Evolutionary conservation across 2,888 invertebrate species (phyloP).

Genomic region (Nezara viridula): DNA sequence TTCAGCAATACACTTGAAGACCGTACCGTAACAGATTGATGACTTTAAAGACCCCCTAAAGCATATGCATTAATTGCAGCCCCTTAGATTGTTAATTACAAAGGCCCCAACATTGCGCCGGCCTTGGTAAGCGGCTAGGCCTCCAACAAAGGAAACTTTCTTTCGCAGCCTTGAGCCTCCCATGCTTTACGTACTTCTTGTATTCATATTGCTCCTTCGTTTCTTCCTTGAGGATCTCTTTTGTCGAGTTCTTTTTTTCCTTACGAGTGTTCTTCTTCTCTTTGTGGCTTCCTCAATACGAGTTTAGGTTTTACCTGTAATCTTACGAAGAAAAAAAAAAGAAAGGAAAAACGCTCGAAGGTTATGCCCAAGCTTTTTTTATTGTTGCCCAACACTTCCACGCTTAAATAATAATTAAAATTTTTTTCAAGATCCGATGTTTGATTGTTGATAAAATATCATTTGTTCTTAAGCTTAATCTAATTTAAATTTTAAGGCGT

Average conservation of each 20-base stretch:
- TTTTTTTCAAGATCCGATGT: too few species aligned
- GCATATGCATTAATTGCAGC: background rate
- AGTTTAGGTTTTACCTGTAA: background rate
- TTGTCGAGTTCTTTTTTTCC: background rate
- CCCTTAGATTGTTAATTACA: background rate
- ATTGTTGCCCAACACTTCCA: too few species aligned
- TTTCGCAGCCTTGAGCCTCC: background rate
- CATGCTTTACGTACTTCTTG: background rate
- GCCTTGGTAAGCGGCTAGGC: background rate
- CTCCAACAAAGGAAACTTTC: background rate
- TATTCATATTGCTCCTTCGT: background rate
- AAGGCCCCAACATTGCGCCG: background rate
- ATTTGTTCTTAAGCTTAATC: too few species aligned
- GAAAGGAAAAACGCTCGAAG: background rate
- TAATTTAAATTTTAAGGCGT: background rate
- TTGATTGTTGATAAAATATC: too few species aligned
- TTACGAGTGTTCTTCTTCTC: background rate
- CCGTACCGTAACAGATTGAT: background rate
- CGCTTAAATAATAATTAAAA: too few species aligned
- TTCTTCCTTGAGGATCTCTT: background rate
- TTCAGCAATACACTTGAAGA: too few species aligned
- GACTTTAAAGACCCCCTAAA: background rate
- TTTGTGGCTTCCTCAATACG: background rate
- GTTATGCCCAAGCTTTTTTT: background rate
- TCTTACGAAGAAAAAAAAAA: background rate